Evolutionary conservation across 2,888 invertebrate genomes (phyloP).

Genomic region (Rhimphoctona megacephalus): DNA sequence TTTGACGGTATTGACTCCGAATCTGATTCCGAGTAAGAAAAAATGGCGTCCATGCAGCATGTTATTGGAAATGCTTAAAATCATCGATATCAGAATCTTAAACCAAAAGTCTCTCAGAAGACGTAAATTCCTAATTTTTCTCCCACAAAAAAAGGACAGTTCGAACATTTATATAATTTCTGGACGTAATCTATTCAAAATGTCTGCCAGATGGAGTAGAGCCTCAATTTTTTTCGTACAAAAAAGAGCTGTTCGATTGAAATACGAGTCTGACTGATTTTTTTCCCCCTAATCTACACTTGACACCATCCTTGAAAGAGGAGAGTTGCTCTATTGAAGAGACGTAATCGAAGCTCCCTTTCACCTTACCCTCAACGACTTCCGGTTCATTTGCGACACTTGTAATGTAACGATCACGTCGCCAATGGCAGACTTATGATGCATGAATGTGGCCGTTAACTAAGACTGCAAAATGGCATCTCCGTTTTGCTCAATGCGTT

Average conservation of each 20-base stretch:
- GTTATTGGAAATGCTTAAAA: not conserved
- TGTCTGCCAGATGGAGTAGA: too few species aligned
- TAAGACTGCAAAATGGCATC: not conserved
- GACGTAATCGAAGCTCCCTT: slow-evolving; percentile 5
- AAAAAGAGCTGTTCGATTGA: not conserved
- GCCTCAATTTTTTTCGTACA: not conserved
- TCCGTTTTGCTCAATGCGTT: not conserved
- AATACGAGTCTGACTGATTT: not conserved
- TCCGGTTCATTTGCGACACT: slow-evolving; percentile 10
- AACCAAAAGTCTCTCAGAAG: not conserved
- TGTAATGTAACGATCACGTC: slow-evolving; percentile 12
- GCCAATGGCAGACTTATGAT: not conserved
- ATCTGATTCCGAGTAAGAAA: too few species aligned
- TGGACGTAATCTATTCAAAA: not conserved
- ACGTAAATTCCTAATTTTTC: not conserved
- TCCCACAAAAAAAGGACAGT: not conserved
- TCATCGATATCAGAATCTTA: not conserved
- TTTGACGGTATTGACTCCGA: too few species aligned
- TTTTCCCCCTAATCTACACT: not conserved
- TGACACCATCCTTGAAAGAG: not conserved
- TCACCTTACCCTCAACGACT: not conserved
- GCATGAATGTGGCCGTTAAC: not conserved
- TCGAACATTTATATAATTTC: not conserved
- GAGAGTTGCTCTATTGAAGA: not conserved
- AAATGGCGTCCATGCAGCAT: too few species aligned